Conservation (phyloP, 2,113 vertebrate genomes). For the Craseonycteris thonglongyai region DNA sequence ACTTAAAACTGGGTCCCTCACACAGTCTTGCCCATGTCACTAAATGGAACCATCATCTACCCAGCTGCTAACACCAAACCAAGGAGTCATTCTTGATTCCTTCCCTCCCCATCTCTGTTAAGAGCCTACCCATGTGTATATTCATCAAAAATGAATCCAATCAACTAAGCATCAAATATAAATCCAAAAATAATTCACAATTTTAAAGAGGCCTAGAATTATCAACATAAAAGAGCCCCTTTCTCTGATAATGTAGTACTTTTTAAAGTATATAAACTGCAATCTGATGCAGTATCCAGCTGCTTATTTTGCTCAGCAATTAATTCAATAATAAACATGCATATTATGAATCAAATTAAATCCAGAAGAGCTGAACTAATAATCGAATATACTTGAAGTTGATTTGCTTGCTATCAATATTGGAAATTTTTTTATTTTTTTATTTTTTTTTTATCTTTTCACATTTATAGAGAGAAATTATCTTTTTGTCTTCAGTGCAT, state of each 20-base stretch:
- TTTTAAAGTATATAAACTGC: conserved; percentile 38
- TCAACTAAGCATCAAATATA: conserved; percentile 48
- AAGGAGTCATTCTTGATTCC: no score
- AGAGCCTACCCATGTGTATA: conserved; percentile 13
- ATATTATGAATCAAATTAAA: conserved; percentile 51
- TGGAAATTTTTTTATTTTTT: neutral
- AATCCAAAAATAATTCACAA: conserved; percentile 38
- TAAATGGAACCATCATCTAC: no score
- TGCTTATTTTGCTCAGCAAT: conserved; percentile 51
- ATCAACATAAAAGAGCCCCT: conserved; percentile 51
- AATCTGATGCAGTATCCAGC: conserved; percentile 6
- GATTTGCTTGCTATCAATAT: conserved; percentile 13
- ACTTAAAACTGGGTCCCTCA: no score
- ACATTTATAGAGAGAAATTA: no score
- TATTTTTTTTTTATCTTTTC: no score
- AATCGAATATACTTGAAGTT: conserved; percentile 17
- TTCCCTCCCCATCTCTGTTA: no score
- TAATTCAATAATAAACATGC: conserved; percentile 60
- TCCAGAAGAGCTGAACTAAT: conserved; percentile 34
- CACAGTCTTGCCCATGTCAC: no score
- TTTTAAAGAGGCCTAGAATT: conserved; percentile 36
- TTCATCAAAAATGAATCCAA: conserved; percentile 48
- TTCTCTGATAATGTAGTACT: conserved; percentile 12
- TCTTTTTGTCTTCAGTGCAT: no score
- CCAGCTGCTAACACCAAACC: no score